Evolutionary conservation across 2,797 vertebrate genomes (phyloP).

Genomic region (Pantherophis vulpinus): DNA sequence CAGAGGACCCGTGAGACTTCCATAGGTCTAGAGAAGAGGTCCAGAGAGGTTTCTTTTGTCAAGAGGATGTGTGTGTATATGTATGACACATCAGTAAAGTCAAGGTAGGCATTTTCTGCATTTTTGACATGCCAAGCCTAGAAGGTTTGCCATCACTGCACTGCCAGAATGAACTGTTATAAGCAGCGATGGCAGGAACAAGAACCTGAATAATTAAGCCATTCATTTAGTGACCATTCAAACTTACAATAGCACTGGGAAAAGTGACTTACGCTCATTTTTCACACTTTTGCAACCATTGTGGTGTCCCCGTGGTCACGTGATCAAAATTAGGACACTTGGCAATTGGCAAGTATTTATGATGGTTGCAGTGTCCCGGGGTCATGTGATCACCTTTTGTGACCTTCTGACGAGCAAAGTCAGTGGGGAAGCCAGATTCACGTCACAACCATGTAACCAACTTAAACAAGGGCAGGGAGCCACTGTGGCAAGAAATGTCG

Average conservation of each 20-base stretch:
- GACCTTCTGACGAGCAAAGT: background rate
- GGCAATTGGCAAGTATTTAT: background rate
- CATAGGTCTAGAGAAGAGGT: no score
- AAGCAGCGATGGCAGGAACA: background rate
- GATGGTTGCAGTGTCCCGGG: background rate
- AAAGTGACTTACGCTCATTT: background rate
- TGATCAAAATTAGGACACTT: background rate
- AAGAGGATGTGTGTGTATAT: no score
- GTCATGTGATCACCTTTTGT: background rate
- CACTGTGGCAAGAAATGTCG: background rate
- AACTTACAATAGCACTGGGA: background rate
- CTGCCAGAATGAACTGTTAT: background rate
- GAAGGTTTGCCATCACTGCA: background rate
- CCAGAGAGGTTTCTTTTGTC: no score
- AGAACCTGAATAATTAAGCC: background rate
- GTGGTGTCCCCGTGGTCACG: no score
- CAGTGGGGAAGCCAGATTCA: background rate
- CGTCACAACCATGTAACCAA: background rate
- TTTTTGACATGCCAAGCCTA: no score
- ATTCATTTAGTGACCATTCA: no score
- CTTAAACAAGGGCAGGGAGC: background rate
- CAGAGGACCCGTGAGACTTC: no score
- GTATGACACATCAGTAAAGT: no score
- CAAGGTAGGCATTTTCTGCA: no score
- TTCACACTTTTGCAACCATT: background rate